Evolutionary conservation across 2,888 invertebrate genomes (phyloP), one percentile per base, ranked within the genome.

Genomic region (Sicus ferrugineus): DNA sequence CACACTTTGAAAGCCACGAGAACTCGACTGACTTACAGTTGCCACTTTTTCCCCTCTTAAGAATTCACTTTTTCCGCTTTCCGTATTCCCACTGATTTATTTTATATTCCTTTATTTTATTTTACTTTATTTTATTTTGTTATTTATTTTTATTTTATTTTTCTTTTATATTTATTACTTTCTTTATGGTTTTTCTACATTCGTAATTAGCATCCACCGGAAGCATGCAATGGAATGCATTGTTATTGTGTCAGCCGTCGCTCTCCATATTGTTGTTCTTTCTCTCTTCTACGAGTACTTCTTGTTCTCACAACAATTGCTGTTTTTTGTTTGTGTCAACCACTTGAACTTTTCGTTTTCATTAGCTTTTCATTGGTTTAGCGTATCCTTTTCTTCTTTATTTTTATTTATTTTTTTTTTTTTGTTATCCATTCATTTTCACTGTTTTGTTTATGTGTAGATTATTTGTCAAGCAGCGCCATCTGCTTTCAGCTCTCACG

Each of bases 301-400:
- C 26, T 28, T 56, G 28, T 28, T 16, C 1, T n/a, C n/a, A 26
- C 28, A 14, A 19, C 56, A n/a, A 3, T 56, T n/a, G n/a, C 14
- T 56, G n/a, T n/a, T n/a, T 30, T 42, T 38, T 46, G 11, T 34
- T 6, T 11, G 46, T 5, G 11, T 11, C 52, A 34, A 52, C 52
- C 58, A 46, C 66, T 67, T 65, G 65, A 65, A 21, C 54, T 23
- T n/a, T n/a, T 54, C 31, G 54, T 52, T 65, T 65, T 65, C 65
- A 65, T 59, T 67, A 59, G 58, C 59, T 59, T 46, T 58, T 54
- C 42, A 42, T 42, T 38, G 7, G 38, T 14, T 42, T 42, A 1
- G n/a, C 4, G 42, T 42, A n/a, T 1, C 42, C n/a, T 34, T 34
- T 34, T 34, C 34, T 34, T 34, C 14, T 7, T 14, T 34, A 1